A percentile compares a stretch with the other conserved stretches of the same genome.
phyloP scores from a whole-genome alignment of 2,888 invertebrate genomes.

The Pandemis corylana region DNA sequence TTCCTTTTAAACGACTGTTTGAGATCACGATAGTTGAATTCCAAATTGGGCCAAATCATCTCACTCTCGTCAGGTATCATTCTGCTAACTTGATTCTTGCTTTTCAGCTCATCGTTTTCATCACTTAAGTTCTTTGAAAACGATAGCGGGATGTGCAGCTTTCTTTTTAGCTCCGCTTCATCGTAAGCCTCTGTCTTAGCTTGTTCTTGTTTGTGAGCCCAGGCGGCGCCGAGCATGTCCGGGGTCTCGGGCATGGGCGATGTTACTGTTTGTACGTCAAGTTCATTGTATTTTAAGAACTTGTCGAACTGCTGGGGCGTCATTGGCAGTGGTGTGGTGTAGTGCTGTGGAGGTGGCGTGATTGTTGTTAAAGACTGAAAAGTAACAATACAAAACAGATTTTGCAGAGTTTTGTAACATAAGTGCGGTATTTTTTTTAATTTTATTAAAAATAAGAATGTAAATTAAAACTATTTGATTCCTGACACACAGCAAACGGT shows the following conservation, averaged over 20 bases:
- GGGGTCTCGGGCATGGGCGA: conserved; percentile 47
- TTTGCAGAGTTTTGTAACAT: neutral
- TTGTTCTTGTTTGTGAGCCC: neutral
- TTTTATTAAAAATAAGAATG: too few species aligned
- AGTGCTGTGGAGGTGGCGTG: conserved; percentile 62
- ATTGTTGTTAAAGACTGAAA: conserved; percentile 51
- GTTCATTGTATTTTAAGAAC: conserved; percentile 61
- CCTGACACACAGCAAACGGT: too few species aligned
- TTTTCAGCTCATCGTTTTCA: neutral
- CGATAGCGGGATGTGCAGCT: neutral
- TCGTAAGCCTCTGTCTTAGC: neutral
- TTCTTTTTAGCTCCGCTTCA: neutral
- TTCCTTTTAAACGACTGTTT: conserved; percentile 14
- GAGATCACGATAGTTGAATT: conserved; percentile 2
- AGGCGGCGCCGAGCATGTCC: conserved; percentile 18
- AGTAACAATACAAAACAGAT: neutral
- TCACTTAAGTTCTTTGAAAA: neutral
- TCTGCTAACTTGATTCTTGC: neutral
- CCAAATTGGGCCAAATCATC: neutral
- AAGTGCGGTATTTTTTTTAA: neutral
- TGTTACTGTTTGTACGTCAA: conserved; percentile 66
- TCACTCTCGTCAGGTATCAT: neutral
- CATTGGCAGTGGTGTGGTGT: conserved; percentile 71
- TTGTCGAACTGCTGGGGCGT: conserved; percentile 58
- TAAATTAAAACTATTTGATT: too few species aligned